Conservation (phyloP, 2,888 invertebrate genomes). For the Cephus pygmeus region DNA sequence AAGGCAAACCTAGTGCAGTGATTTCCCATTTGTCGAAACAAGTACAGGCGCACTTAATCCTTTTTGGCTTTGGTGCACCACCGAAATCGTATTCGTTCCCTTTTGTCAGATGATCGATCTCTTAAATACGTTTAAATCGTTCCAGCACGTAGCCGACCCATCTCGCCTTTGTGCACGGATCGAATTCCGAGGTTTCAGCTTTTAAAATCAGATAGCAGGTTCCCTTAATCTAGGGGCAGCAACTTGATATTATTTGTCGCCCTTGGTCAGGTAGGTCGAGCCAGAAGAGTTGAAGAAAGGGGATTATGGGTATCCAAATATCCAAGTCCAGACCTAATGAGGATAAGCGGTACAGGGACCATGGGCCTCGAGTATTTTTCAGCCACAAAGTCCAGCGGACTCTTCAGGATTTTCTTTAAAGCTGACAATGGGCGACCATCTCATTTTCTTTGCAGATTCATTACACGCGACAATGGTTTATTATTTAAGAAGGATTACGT, state of each 20-base stretch:
- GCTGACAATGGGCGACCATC: slow-evolving; percentile 29
- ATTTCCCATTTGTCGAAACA: neutral
- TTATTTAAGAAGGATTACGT: slow-evolving; percentile 59
- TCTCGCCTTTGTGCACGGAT: neutral
- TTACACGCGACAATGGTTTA: slow-evolving; percentile 58
- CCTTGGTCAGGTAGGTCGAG: slow-evolving; percentile 47
- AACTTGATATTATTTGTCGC: slow-evolving; percentile 59
- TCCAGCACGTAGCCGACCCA: neutral
- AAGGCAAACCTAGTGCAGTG: neutral
- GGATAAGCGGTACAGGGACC: slow-evolving; percentile 39
- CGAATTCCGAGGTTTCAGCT: neutral
- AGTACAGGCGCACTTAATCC: neutral
- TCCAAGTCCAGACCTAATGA: slow-evolving; percentile 55
- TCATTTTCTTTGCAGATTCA: slow-evolving; percentile 45
- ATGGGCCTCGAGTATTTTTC: slow-evolving; percentile 5
- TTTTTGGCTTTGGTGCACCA: neutral
- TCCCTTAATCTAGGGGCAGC: slow-evolving; percentile 20
- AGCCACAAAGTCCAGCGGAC: slow-evolving; percentile 8
- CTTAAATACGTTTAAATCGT: neutral
- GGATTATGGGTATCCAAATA: slow-evolving; percentile 62
- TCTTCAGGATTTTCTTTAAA: slow-evolving; percentile 11
- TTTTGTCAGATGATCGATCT: neutral
- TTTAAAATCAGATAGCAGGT: slow-evolving; percentile 26
- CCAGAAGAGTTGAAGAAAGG: slow-evolving; percentile 51
- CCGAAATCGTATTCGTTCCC: neutral